Percentiles rank a stretch among this genome's conserved stretches.
phyloP scores from a whole-genome alignment of 2,888 invertebrate genomes.

The Saturnia pavonia region DNA sequence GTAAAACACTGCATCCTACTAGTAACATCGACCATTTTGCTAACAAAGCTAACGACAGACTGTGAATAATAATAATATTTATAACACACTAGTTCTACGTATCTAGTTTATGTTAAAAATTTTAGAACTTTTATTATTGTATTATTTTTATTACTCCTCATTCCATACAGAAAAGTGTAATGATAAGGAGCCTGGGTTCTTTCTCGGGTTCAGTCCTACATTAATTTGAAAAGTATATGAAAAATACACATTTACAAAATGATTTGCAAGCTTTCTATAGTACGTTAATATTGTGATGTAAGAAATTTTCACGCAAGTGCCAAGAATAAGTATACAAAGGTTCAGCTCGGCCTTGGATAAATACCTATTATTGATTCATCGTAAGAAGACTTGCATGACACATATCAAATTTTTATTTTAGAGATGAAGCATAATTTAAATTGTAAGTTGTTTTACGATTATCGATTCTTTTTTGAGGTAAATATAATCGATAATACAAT shows the following conservation, averaged over 20 bases:
- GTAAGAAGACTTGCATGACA: too few relatives aligned
- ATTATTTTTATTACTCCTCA: neutral
- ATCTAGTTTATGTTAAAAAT: neutral
- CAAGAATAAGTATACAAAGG: too few relatives aligned
- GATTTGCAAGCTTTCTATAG: neutral
- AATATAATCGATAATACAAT: too few relatives aligned
- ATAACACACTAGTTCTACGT: neutral
- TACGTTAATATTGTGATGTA: neutral
- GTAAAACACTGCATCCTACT: neutral
- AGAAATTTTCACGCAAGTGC: too few relatives aligned
- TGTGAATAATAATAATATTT: neutral
- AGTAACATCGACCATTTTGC: neutral
- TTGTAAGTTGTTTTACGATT: too few relatives aligned
- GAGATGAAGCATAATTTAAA: too few relatives aligned
- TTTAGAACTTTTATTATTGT: neutral
- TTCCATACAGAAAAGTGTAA: neutral
- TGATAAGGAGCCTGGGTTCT: neutral
- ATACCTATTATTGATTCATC: too few relatives aligned
- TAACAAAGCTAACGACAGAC: neutral
- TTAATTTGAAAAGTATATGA: neutral
- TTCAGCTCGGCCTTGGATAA: too few relatives aligned
- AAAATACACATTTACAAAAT: neutral
- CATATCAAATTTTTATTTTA: too few relatives aligned
- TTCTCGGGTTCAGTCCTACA: neutral
- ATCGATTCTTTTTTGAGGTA: too few relatives aligned